These are phyloP conservation scores for Lates calcarifer DNA, from an alignment of 2,113 vertebrate genomes.

Conservation along the genomic window DNA sequence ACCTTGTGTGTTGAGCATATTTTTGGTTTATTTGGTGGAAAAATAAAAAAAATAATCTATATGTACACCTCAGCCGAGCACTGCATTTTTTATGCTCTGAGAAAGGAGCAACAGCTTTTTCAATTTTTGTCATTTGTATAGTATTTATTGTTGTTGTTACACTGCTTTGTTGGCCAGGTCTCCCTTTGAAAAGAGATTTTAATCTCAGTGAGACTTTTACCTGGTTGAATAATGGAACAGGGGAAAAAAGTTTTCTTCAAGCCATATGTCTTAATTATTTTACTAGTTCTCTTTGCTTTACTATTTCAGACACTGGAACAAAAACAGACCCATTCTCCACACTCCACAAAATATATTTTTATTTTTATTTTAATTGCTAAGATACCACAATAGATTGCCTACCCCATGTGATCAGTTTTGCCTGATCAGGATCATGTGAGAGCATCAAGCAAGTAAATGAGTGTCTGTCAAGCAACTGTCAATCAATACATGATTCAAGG, in stretches of 20 bases:
- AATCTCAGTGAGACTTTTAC: not conserved
- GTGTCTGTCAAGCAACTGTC: not conserved
- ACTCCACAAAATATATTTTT: too few relatives aligned
- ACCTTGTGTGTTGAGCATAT: not conserved
- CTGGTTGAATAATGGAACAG: not conserved
- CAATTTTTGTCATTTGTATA: not conserved
- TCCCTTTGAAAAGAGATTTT: slow-evolving; percentile 1
- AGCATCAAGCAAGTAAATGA: not conserved
- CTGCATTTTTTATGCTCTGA: not conserved
- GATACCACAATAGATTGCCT: too few relatives aligned
- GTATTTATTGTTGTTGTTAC: not conserved
- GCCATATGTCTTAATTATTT: not conserved
- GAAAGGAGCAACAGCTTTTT: too few relatives aligned
- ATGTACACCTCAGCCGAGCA: not conserved
- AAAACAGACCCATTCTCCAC: too few relatives aligned
- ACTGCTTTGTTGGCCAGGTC: too few relatives aligned
- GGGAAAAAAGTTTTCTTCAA: not conserved
- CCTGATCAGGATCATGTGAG: not conserved
- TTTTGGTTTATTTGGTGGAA: too few relatives aligned
- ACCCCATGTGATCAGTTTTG: not conserved
- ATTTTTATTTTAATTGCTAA: too few relatives aligned
- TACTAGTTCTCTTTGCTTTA: not conserved
- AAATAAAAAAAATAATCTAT: too few relatives aligned
- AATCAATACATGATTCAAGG: not conserved
- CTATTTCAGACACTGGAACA: too few relatives aligned